These are phyloP conservation scores for Drosophila pectinifera DNA, from an alignment of 1,140 invertebrate species.

Conservation along the genomic window DNA sequence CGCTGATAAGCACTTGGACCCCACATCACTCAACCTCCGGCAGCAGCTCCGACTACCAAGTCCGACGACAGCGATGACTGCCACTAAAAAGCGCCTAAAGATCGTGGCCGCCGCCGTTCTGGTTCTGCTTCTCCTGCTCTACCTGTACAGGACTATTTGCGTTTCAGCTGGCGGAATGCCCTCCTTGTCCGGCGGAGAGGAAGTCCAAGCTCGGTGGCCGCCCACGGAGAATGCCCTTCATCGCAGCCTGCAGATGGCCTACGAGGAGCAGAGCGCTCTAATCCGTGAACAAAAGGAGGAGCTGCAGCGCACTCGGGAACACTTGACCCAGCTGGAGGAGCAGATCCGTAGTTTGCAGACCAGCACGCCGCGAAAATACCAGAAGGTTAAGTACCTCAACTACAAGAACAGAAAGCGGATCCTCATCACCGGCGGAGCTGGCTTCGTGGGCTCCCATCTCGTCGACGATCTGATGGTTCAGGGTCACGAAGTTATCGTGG, in stretches of 20 bases:
- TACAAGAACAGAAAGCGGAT: conserved; percentile 96
- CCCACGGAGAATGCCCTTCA: conserved; percentile 60
- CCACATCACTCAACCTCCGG: conserved; percentile 28
- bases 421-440: conserved; percentile 98
- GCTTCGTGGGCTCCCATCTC: conserved; percentile 99
- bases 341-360: conserved; percentile 90
- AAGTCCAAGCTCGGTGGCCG: conserved; percentile 57
- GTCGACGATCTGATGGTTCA: conserved; percentile 97
- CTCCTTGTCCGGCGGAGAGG: conserved; percentile 20
- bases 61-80: conserved; percentile 48
- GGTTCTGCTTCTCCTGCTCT: conserved; percentile 42
- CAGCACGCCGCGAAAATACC: conserved; percentile 92
- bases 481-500: conserved; percentile 99
- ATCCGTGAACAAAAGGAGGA: conserved; percentile 85
- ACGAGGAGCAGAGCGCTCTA: conserved; percentile 58
- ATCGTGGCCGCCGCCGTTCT: conserved; percentile 47
- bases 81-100: conserved; percentile 72
- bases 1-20: conserved; percentile 54
- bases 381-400: conserved; percentile 95
- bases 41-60: not conserved
- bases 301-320: conserved; percentile 87
- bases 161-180: conserved; percentile 5
- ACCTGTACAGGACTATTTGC: conserved; percentile 51
- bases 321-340: conserved; percentile 89
- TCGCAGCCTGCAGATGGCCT: conserved; percentile 56